These are phyloP conservation scores for Caenorhabditis plicata DNA, from an alignment of 2,888 invertebrate genomes.

Conservation along the genomic window DNA sequence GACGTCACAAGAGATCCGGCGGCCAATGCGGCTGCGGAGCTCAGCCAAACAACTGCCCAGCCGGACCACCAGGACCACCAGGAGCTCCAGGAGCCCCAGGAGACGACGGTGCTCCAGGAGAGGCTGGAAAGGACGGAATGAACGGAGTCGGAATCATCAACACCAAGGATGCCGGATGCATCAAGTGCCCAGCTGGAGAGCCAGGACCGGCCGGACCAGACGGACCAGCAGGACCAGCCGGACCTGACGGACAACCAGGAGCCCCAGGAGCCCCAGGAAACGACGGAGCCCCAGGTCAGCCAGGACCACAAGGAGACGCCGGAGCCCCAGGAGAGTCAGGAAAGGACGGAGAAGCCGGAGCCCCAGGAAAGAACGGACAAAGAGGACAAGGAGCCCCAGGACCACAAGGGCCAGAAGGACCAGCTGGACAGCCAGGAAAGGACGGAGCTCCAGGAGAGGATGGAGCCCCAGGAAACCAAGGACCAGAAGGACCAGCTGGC, in stretches of 20 bases:
- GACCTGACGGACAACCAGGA: constrained; percentile 47
- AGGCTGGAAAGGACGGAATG: constrained; percentile 39
- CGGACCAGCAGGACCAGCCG: constrained; percentile 45
- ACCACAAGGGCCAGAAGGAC: constrained; percentile 43
- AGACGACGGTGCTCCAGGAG: constrained; percentile 48
- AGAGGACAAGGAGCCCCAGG: constrained; percentile 49
- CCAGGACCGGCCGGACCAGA: constrained; percentile 50
- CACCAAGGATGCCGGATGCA: constrained; percentile 41
- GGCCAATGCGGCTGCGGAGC: constrained; percentile 43
- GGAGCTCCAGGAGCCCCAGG: constrained; percentile 45
- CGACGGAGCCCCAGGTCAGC: constrained; percentile 40
- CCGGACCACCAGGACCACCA: constrained; percentile 50
- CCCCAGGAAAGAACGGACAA: constrained; percentile 46
- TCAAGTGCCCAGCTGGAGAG: constrained; percentile 51
- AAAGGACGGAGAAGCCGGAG: constrained; percentile 41
- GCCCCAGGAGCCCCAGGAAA: constrained; percentile 42
- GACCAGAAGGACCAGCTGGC: constrained; percentile 47
- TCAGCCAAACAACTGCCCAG: constrained; percentile 46
- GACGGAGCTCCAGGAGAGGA: constrained; percentile 41
- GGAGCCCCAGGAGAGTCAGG: constrained; percentile 44
- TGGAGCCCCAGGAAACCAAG: constrained; percentile 43
- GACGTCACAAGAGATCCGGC: constrained; percentile 47
- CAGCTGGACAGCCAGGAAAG: constrained; percentile 41
- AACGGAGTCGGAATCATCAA: constrained; percentile 36
- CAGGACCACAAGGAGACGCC: constrained; percentile 42